phyloP scores from a whole-genome alignment of 2,888 invertebrate species.

The Ypsolopha sequella region DNA sequence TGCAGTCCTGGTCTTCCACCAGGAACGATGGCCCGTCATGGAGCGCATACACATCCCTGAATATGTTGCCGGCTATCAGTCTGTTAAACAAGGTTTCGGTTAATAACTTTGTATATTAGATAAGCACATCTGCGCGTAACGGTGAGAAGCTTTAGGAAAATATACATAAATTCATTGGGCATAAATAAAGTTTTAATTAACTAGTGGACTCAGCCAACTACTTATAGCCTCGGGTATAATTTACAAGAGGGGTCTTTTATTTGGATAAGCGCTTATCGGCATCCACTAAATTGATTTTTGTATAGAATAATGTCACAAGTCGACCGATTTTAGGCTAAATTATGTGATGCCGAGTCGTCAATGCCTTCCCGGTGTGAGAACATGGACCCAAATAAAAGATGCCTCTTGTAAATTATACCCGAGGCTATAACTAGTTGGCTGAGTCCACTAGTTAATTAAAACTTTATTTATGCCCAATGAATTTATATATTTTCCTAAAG shows the following conservation, averaged over 20 bases:
- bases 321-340: slow-evolving; percentile 40
- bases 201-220: slow-evolving; percentile 24
- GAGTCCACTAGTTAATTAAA: slow-evolving; percentile 32
- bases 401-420: slow-evolving; percentile 37
- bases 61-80: too few species aligned
- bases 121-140: slow-evolving; percentile 36
- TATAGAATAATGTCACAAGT: slow-evolving; percentile 38
- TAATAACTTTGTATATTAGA: too few species aligned
- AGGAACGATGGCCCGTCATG: too few species aligned
- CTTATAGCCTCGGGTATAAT: slow-evolving; percentile 36
- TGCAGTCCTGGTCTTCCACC: too few species aligned
- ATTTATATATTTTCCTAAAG: slow-evolving; percentile 50
- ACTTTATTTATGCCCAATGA: slow-evolving; percentile 47
- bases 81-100: too few species aligned
- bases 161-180: slow-evolving; percentile 44
- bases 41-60: too few species aligned
- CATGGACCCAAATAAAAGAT: slow-evolving; percentile 14
- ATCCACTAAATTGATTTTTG: slow-evolving; percentile 34
- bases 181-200: slow-evolving; percentile 45
- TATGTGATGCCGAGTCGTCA: slow-evolving; percentile 35
- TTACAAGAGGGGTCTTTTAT: slow-evolving; percentile 32
- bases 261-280: slow-evolving; percentile 24
- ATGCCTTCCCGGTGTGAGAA: slow-evolving; percentile 13
- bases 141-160: slow-evolving; percentile 56
- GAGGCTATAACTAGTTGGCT: slow-evolving; percentile 33